These are phyloP conservation scores for Vollenhovia emeryi DNA, from an alignment of 1,140 invertebrate species.

Conservation along the genomic window DNA sequence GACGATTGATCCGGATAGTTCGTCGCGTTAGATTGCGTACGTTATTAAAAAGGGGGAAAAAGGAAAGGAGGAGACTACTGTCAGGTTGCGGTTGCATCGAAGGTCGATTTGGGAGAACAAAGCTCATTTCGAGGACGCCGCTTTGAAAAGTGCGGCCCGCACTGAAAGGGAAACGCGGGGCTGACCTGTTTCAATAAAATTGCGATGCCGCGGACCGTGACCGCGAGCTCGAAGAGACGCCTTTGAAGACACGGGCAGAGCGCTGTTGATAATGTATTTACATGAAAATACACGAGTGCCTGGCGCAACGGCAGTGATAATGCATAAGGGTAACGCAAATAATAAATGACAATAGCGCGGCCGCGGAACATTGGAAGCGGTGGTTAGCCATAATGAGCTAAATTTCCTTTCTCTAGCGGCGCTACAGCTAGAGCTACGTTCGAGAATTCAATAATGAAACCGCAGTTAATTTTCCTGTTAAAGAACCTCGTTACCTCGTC, in stretches of 20 bases:
- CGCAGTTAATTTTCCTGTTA: slow-evolving; percentile 30
- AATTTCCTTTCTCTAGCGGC: slow-evolving; percentile 41
- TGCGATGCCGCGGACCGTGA: neutral
- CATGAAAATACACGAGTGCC: neutral
- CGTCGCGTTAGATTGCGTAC: neutral
- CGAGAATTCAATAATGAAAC: slow-evolving; percentile 44
- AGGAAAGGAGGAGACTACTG: neutral
- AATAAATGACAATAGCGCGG: slow-evolving; percentile 30
- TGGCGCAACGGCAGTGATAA: slow-evolving; percentile 6
- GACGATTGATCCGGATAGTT: neutral
- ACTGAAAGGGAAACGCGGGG: neutral
- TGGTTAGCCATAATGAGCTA: slow-evolving; percentile 41
- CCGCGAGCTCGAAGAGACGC: neutral
- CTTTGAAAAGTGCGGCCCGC: neutral
- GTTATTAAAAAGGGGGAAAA: neutral
- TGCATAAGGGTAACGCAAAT: slow-evolving; percentile 44
- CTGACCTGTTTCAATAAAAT: neutral
- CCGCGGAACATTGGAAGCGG: slow-evolving; percentile 1
- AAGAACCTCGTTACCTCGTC: slow-evolving; percentile 1
- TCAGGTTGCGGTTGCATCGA: neutral
- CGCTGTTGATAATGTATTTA: slow-evolving; percentile 32
- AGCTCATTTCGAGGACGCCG: neutral
- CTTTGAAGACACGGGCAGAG: neutral
- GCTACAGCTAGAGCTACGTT: slow-evolving; percentile 19
- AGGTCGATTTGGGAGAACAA: neutral